Evolutionary conservation across 2,888 invertebrate genomes (phyloP).

Genomic region (Steinernema hermaphroditum): DNA sequence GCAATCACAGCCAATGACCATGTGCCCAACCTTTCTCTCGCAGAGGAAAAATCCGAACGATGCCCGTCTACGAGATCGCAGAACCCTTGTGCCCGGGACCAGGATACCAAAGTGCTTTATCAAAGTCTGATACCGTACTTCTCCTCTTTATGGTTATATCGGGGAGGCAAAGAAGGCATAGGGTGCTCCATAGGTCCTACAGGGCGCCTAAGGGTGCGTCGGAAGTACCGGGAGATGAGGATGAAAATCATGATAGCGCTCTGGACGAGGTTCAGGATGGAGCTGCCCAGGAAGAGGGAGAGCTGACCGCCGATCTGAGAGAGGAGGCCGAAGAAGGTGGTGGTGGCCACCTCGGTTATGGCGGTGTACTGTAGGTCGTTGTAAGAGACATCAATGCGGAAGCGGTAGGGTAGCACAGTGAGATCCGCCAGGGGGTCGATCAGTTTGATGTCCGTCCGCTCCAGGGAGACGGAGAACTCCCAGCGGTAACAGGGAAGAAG

Average conservation of each 20-base stretch:
- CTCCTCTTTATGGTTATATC: not conserved
- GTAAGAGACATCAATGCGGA: constrained; percentile 43
- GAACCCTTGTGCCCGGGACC: too few relatives aligned
- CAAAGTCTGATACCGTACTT: constrained; percentile 17
- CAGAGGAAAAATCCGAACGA: not conserved
- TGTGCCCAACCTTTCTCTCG: not conserved
- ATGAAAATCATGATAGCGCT: constrained; percentile 40
- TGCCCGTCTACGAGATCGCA: not conserved
- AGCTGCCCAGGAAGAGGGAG: constrained; percentile 43
- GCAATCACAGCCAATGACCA: too few relatives aligned
- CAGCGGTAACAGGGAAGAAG: constrained; percentile 40
- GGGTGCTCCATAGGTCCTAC: not conserved
- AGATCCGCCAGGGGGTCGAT: constrained; percentile 31
- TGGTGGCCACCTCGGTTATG: constrained; percentile 43
- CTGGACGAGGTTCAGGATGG: constrained; percentile 43
- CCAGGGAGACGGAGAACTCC: constrained; percentile 39
- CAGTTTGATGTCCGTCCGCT: constrained; percentile 36
- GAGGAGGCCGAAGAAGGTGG: constrained; percentile 41
- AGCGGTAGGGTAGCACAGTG: constrained; percentile 31
- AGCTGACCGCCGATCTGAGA: constrained; percentile 43
- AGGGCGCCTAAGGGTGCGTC: not conserved
- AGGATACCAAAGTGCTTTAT: not conserved
- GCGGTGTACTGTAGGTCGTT: constrained; percentile 46
- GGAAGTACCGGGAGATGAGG: constrained; percentile 30
- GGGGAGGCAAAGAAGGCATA: not conserved